Evolutionary conservation across 1,140 invertebrate genomes (phyloP).

Genomic region (Cephus cinctus): DNA sequence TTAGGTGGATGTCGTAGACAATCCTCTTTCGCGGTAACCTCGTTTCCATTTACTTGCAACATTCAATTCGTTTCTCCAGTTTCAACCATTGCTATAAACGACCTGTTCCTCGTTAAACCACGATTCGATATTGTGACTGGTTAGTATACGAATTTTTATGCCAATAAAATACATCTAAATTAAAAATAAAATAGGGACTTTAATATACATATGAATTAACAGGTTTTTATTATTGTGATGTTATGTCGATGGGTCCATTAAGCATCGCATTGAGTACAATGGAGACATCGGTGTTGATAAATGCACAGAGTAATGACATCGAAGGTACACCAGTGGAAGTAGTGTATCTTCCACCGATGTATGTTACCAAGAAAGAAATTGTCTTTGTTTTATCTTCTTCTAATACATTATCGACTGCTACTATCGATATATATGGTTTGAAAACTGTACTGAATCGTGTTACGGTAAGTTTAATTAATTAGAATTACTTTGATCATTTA

Average conservation of each 20-base stretch:
- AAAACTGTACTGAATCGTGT: constrained; percentile 44
- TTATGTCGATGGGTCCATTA: constrained; percentile 49
- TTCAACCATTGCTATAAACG: constrained; percentile 39
- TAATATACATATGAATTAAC: constrained; percentile 5
- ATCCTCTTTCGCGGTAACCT: constrained; percentile 38
- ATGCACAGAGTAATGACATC: constrained; percentile 45
- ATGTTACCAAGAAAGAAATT: constrained; percentile 45
- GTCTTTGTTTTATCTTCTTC: constrained; percentile 36
- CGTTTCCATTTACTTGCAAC: constrained; percentile 51
- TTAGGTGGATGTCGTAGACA: constrained; percentile 48
- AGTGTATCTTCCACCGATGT: constrained; percentile 46
- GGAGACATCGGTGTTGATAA: constrained; percentile 43
- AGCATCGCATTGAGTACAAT: constrained; percentile 39
- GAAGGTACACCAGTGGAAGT: constrained; percentile 46
- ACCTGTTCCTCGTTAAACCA: constrained; percentile 52
- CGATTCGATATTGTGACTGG: constrained; percentile 53
- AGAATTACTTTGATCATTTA: constrained; percentile 4
- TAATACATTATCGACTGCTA: constrained; percentile 33
- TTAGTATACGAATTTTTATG: constrained; percentile 27
- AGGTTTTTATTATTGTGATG: constrained; percentile 54
- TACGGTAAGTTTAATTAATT: constrained; percentile 29
- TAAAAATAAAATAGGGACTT: neutral
- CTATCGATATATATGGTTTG: constrained; percentile 45
- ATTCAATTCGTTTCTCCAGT: constrained; percentile 42
- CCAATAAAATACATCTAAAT: neutral